Evolutionary conservation across 2,797 vertebrate genomes (phyloP).

Genomic region (Schizopygopsis malacanthus): DNA sequence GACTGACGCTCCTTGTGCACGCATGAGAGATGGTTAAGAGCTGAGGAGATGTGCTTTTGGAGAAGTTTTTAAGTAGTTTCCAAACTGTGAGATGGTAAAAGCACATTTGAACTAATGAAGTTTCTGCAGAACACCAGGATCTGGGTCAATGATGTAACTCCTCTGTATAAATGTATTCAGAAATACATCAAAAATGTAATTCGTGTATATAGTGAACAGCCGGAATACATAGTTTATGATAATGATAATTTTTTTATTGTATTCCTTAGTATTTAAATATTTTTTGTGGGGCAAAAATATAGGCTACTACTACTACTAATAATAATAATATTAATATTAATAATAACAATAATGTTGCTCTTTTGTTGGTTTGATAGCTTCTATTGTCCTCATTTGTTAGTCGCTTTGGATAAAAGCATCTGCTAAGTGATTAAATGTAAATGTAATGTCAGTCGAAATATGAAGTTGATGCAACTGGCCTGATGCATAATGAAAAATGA

Average conservation of each 20-base stretch:
- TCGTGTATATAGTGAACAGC: background rate
- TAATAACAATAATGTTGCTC: too few relatives aligned
- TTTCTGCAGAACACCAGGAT: background rate
- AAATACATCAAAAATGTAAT: background rate
- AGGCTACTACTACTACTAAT: too few relatives aligned
- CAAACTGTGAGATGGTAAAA: background rate
- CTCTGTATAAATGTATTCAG: background rate
- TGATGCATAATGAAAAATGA: too few relatives aligned
- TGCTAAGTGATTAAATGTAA: too few relatives aligned
- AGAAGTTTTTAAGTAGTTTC: conserved; percentile 20
- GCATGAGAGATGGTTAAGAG: conserved; percentile 52
- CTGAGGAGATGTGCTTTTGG: background rate
- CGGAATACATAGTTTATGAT: background rate
- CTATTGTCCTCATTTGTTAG: too few relatives aligned
- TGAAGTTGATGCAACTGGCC: too few relatives aligned
- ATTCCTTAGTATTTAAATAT: background rate
- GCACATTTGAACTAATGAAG: background rate
- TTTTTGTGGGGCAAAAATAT: background rate
- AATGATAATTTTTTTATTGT: background rate
- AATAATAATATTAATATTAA: too few relatives aligned
- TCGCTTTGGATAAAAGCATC: too few relatives aligned
- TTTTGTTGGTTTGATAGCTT: too few relatives aligned
- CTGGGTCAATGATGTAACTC: background rate
- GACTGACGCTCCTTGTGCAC: conserved; percentile 28
- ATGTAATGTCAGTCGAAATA: too few relatives aligned